Evolutionary conservation across 2,797 vertebrate species (phyloP).

Genomic region (Carduelis carduelis): DNA sequence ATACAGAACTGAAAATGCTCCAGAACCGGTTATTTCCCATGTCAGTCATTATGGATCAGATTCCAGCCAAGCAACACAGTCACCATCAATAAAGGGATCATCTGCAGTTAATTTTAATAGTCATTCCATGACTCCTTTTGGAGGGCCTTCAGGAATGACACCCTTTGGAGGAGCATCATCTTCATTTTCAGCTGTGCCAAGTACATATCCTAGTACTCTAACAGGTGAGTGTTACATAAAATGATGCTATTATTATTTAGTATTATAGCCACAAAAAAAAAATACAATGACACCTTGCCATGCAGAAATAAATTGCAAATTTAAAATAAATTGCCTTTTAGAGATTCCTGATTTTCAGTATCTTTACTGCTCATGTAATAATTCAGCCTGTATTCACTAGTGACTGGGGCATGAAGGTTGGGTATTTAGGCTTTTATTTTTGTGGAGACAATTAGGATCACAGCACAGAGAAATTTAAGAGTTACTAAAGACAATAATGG

Average conservation of each 20-base stretch:
- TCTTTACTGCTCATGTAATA: neutral
- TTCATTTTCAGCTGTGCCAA: conserved; percentile 86
- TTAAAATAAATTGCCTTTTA: neutral
- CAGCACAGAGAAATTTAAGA: neutral
- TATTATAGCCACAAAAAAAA: neutral
- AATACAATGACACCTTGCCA: neutral
- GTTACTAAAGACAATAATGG: neutral
- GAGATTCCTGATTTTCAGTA: neutral
- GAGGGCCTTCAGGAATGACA: conserved; percentile 87
- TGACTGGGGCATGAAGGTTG: neutral
- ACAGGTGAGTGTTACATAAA: conserved; percentile 79
- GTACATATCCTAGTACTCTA: conserved; percentile 86
- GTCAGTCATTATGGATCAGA: conserved; percentile 87
- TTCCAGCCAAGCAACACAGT: conserved; percentile 80
- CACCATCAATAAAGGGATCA: conserved; percentile 80
- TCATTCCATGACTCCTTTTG: conserved; percentile 89
- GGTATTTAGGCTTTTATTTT: neutral
- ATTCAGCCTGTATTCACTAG: neutral
- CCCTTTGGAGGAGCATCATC: conserved; percentile 92
- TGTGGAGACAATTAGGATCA: neutral
- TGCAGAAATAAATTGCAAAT: neutral
- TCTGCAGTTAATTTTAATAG: conserved; percentile 84
- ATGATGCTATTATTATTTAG: neutral
- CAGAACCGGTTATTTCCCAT: conserved; percentile 76
- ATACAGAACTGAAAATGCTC: conserved; percentile 82